Conservation (phyloP, 2,888 invertebrate genomes). For the Mallateleia sp. region DNA sequence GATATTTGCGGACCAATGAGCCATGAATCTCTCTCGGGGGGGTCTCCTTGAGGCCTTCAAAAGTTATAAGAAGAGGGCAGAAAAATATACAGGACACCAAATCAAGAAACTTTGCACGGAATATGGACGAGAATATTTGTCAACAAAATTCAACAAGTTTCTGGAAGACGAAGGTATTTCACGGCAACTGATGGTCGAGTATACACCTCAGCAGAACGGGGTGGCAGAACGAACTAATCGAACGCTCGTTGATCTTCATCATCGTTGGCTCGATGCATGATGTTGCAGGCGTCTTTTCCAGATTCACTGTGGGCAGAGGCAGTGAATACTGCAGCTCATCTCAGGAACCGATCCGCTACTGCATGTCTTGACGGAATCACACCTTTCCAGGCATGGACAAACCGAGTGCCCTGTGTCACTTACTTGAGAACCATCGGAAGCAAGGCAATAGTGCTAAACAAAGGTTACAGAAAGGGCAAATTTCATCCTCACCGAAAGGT, state of each 20-base stretch:
- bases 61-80: slow-evolving; percentile 47
- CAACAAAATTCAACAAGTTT: slow-evolving; percentile 46
- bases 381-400: slow-evolving; percentile 20
- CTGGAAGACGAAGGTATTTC: neutral
- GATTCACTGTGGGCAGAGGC: neutral
- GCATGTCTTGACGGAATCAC: slow-evolving; percentile 15
- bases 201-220: neutral
- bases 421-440: slow-evolving; percentile 34
- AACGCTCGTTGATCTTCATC: neutral
- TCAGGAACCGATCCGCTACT: slow-evolving; percentile 10
- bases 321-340: neutral
- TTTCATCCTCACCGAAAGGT: slow-evolving; percentile 34
- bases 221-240: neutral
- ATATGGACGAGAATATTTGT: slow-evolving; percentile 72
- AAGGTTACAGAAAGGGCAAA: slow-evolving; percentile 17
- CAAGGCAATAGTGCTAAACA: slow-evolving; percentile 20
- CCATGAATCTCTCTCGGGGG: slow-evolving; percentile 48
- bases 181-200: neutral
- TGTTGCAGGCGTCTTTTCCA: slow-evolving; percentile 2
- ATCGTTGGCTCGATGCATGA: neutral
- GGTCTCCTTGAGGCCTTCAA: slow-evolving; percentile 52
- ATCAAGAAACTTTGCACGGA: slow-evolving; percentile 71
- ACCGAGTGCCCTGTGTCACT: slow-evolving; percentile 9
- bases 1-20: slow-evolving; percentile 78
- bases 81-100: slow-evolving; percentile 43